Evolutionary conservation across 2,888 invertebrate species (phyloP), one percentile per base, ranked within the genome.

Genomic region (Leucozona laternaria): DNA sequence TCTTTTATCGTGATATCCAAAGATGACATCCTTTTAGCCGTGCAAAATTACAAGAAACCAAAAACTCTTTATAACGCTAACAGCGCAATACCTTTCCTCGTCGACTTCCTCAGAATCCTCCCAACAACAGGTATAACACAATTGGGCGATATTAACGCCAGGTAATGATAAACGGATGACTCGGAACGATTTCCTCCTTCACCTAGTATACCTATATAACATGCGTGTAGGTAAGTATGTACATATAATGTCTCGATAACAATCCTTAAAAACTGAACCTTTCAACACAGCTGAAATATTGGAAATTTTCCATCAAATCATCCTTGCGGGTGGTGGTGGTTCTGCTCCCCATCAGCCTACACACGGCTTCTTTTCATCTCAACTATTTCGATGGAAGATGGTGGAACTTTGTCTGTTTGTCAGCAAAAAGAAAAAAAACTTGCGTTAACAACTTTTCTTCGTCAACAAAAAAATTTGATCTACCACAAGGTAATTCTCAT

Each of bases 161-260:
- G 81, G 81, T 81, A 85, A 85, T 85, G 77, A 77, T 72, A 80
- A 77, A 68, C 84, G 84, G 84, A 85, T 85, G 84, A 72, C 76
- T 71, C 66, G 45, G 76, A 85, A 85, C 48, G 84, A 85, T 77
- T 81, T 78, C 62, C 85, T 58, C 25, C 20, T 45, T 28, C 6
- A 2, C 34, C 31, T 28, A 48, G 25, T 25, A 7, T 15, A n/a
- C 31, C 53, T 40, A 48, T 13, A 7, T 11, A 11, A 2, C 43
- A 25, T 25, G 43, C 20, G 43, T 60, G 25, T 58, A 11, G 8
- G n/a, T 43, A 13, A 37, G 10, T 13, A 11, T 17, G 28, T 28
- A 28, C 7, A 37, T 40, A 15, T 40, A 15, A 15, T 15, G 2
- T 40, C 17, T 45, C 45, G 80, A 77, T 85, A 77, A 60, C 20